These are phyloP conservation scores for Hydra vulgaris DNA, from an alignment of 30 jellyfish, hydroid and myxozoan species.

Conservation along the genomic window DNA sequence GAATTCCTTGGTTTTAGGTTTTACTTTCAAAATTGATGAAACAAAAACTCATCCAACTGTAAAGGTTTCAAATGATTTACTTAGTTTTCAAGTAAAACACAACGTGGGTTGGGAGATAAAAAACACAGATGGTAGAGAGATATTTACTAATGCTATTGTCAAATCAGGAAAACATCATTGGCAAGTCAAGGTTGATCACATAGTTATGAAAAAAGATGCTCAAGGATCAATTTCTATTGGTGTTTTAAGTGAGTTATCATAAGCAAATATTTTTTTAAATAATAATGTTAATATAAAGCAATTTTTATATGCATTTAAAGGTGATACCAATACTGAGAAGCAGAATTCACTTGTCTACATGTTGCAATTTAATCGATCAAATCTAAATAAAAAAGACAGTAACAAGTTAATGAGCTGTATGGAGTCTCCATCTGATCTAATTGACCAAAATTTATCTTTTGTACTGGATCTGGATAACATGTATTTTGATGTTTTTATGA, in stretches of 20 bases:
- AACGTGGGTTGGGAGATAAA: slow-evolving; percentile 16
- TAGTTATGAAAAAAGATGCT: background rate
- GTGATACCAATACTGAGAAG: background rate
- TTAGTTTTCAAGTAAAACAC: background rate
- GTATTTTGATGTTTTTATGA: slow-evolving; percentile 14
- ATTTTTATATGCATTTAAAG: background rate
- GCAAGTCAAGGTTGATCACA: background rate
- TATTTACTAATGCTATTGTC: slow-evolving; percentile 27
- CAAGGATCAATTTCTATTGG: background rate
- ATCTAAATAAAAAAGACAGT: background rate
- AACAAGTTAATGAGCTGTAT: background rate
- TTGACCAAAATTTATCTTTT: slow-evolving; percentile 28
- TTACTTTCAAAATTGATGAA: slow-evolving; percentile 26
- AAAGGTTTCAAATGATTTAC: slow-evolving; percentile 32
- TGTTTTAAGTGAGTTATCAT: background rate
- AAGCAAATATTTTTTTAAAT: background rate
- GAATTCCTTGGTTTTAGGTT: slow-evolving; percentile 23
- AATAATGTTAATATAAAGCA: background rate
- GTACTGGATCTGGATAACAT: slow-evolving; percentile 16
- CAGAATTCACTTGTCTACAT: background rate
- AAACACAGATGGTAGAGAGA: slow-evolving; percentile 19
- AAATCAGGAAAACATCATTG: slow-evolving; percentile 24
- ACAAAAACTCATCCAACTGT: slow-evolving; percentile 25
- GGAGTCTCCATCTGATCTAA: slow-evolving; percentile 5
- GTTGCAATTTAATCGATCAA: background rate